Percentiles rank a stretch among this genome's conserved stretches.
Evolutionary conservation across 1,140 invertebrate genomes (phyloP).

Genomic region (Bombus fervidus): DNA sequence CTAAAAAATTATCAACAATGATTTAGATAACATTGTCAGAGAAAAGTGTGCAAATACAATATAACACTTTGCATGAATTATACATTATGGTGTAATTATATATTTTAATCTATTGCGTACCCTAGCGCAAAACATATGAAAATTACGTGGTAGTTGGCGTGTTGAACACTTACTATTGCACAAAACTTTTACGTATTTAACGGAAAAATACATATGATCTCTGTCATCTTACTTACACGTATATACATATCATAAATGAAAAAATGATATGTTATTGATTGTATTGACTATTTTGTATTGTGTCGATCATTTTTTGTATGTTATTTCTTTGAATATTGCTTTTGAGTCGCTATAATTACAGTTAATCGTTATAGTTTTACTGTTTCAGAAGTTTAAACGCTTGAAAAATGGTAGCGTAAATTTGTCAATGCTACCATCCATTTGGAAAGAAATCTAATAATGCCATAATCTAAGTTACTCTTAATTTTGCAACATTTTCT

Average conservation of each 20-base stretch:
- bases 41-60: too few relatives aligned
- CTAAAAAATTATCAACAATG: too few relatives aligned
- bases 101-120: too few relatives aligned
- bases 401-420: background rate
- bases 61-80: too few relatives aligned
- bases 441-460: background rate
- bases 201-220: too few relatives aligned
- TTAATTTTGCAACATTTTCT: background rate
- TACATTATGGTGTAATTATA: too few relatives aligned
- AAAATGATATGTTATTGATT: background rate
- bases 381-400: slow-evolving; percentile 17
- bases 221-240: too few relatives aligned
- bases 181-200: too few relatives aligned
- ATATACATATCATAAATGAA: background rate
- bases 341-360: background rate
- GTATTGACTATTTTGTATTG: background rate
- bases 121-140: too few relatives aligned
- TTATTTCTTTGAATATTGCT: background rate
- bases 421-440: slow-evolving; percentile 30
- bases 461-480: background rate
- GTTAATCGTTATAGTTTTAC: background rate
- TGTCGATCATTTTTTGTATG: background rate
- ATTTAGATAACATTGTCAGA: too few relatives aligned
- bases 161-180: too few relatives aligned
- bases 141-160: too few relatives aligned